Evolutionary conservation across 2,888 invertebrate genomes (phyloP).

Genomic region (Oegoconia quadripuncta): DNA sequence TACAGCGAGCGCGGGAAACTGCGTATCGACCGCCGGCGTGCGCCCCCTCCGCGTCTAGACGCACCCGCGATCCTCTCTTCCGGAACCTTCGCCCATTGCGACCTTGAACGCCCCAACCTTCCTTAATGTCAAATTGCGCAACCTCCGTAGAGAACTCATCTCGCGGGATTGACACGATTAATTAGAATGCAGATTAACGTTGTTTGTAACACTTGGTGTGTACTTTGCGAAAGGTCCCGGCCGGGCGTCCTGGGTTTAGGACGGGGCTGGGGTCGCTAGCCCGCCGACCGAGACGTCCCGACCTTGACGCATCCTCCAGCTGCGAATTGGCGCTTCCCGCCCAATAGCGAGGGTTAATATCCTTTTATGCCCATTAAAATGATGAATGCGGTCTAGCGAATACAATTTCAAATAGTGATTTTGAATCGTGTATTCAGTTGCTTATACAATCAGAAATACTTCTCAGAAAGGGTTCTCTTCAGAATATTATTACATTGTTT

Average conservation of each 20-base stretch:
- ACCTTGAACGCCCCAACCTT: conserved; percentile 77
- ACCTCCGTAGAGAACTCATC: conserved; percentile 39
- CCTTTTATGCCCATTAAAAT: conserved; percentile 39
- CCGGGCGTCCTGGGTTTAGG: conserved; percentile 28
- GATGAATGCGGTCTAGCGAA: conserved; percentile 18
- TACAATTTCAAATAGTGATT: not conserved
- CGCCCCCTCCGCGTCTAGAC: conserved; percentile 72
- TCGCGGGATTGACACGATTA: conserved; percentile 47
- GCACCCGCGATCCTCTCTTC: conserved; percentile 69
- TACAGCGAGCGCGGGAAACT: conserved; percentile 72
- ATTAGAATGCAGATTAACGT: conserved; percentile 41
- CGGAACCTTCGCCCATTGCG: conserved; percentile 72
- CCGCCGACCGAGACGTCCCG: conserved; percentile 60
- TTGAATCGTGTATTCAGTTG: not conserved
- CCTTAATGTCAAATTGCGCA: conserved; percentile 69
- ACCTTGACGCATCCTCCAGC: conserved; percentile 63
- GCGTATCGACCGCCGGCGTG: conserved; percentile 67
- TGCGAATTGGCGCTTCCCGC: conserved; percentile 49
- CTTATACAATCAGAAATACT: not conserved
- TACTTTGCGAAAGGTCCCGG: conserved; percentile 25
- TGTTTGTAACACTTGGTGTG: conserved; percentile 16
- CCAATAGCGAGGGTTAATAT: conserved; percentile 49
- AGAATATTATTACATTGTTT: too few relatives aligned
- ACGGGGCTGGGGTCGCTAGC: conserved; percentile 48
- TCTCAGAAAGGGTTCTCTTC: too few relatives aligned